These are phyloP conservation scores for Pomatorhinus ruficollis DNA, from an alignment of 2,113 vertebrate genomes.

Conservation along the genomic window DNA sequence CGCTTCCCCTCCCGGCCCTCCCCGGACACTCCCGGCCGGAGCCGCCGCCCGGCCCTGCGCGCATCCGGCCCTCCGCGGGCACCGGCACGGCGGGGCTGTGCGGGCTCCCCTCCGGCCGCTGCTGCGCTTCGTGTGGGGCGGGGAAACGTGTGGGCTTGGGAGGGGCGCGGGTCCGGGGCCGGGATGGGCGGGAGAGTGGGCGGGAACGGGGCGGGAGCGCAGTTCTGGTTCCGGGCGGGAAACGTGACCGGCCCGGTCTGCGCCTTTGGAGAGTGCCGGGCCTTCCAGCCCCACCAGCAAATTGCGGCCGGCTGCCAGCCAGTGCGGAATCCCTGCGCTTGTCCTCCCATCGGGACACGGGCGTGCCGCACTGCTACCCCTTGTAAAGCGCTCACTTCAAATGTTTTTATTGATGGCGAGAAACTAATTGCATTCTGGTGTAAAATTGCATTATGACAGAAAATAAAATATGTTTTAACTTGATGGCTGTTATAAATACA, in stretches of 20 bases:
- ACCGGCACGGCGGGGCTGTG: not conserved
- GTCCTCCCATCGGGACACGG: rapidly evolving
- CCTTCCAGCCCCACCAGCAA: rapidly evolving
- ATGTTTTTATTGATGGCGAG: not conserved
- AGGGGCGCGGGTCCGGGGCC: not conserved
- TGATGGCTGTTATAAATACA: not conserved
- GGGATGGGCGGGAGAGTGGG: not conserved
- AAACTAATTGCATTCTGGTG: not conserved
- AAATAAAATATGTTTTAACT: not conserved
- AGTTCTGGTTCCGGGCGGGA: no score
- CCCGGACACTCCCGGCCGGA: not conserved
- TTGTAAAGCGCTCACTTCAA: not conserved
- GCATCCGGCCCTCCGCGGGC: not conserved
- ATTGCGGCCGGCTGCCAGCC: not conserved
- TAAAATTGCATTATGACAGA: not conserved
- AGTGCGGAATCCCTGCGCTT: rapidly evolving
- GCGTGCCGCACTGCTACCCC: not conserved
- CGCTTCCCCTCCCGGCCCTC: rapidly evolving
- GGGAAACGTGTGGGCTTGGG: no score
- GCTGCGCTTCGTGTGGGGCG: not conserved
- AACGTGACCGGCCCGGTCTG: rapidly evolving
- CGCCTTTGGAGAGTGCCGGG: not conserved
- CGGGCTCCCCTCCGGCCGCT: no score
- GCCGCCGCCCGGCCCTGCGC: not conserved
- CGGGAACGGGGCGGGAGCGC: not conserved